phyloP scores from a whole-genome alignment of 2,113 vertebrate genomes.

The Anser cygnoides region DNA sequence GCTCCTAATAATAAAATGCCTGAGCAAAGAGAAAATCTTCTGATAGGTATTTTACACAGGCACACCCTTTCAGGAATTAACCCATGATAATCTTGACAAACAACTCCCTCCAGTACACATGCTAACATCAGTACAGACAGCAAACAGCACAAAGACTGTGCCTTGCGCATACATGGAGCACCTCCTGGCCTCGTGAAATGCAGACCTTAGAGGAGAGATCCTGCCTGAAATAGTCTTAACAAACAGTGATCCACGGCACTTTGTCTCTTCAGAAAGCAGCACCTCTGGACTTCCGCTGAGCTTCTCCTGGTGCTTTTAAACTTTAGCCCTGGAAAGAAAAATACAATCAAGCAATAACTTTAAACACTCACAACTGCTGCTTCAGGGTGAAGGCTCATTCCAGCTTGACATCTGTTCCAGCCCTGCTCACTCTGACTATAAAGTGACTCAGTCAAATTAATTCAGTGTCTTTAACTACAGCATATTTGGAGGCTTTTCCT shows the following conservation, averaged over 20 bases:
- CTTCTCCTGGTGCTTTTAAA: background rate
- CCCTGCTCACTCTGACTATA: background rate
- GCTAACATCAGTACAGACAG: background rate
- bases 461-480: background rate
- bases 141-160: background rate
- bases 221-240: background rate
- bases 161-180: background rate
- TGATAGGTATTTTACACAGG: background rate
- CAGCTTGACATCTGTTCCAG: slow-evolving; percentile 17
- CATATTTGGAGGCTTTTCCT: background rate
- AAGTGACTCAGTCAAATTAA: slow-evolving; percentile 2
- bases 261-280: background rate
- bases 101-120: no score
- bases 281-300: background rate
- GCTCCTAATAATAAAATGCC: background rate
- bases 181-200: background rate
- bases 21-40: slow-evolving; percentile 1
- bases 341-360: background rate
- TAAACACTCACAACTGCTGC: background rate
- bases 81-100: background rate
- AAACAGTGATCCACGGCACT: background rate
- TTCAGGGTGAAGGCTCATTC: background rate
- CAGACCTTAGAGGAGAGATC: background rate
- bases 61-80: background rate
- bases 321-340: background rate